phyloP scores from a whole-genome alignment of 1,140 invertebrate species.

The Ceratosolen solmsi region DNA sequence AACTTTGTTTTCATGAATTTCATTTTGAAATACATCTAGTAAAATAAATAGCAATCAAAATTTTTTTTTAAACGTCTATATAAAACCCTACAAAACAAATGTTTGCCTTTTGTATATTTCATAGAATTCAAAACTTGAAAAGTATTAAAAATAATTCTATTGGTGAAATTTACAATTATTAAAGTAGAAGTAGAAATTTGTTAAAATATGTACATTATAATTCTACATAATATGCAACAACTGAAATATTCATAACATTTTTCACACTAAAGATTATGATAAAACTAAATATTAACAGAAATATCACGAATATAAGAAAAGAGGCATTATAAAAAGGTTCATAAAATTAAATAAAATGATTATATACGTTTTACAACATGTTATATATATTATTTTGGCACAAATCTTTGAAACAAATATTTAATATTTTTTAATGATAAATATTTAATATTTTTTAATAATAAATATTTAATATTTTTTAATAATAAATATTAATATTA shows the following conservation, averaged over 20 bases:
- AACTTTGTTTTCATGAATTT: background rate
- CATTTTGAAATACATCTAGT: background rate
- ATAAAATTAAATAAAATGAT: too few relatives aligned
- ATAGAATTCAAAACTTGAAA: constrained; percentile 14
- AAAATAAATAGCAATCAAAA: background rate
- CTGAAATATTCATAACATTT: background rate
- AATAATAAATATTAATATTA: too few relatives aligned
- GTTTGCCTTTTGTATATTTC: background rate
- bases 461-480: too few relatives aligned
- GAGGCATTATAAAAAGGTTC: too few relatives aligned
- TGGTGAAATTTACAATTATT: background rate
- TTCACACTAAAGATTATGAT: background rate
- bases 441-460: too few relatives aligned
- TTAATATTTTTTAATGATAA: too few relatives aligned
- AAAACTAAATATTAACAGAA: background rate
- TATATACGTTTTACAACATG: too few relatives aligned
- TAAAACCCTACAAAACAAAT: background rate
- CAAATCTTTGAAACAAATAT: too few relatives aligned
- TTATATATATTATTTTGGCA: too few relatives aligned
- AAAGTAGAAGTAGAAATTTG: constrained; percentile 10
- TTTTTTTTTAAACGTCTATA: background rate
- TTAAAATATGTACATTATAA: background rate
- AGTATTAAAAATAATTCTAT: constrained; percentile 24
- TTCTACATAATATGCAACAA: background rate
- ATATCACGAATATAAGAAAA: too few relatives aligned